These are phyloP conservation scores for Nineta flava DNA, from an alignment of 2,888 invertebrate genomes.

Conservation along the genomic window DNA sequence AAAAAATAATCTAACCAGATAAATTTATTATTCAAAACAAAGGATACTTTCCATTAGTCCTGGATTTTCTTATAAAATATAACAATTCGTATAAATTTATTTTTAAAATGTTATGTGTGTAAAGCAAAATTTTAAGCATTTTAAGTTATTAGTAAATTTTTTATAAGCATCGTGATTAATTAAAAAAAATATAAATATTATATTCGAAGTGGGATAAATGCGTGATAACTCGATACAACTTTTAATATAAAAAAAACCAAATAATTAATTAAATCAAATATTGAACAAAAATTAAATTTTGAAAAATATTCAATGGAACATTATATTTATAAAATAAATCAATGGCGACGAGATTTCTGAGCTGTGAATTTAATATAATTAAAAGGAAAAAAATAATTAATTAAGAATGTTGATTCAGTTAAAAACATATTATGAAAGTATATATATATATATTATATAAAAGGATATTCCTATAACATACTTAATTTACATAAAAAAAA, in stretches of 20 bases:
- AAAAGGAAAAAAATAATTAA: background rate
- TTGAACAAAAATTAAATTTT: background rate
- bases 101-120: no score
- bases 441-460: background rate
- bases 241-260: background rate
- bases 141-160: no score
- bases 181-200: no score
- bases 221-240: slow-evolving; percentile 5
- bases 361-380: background rate
- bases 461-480: slow-evolving; percentile 7
- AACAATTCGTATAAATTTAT: no score
- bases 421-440: background rate
- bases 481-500: slow-evolving; percentile 3
- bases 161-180: no score
- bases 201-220: slow-evolving; percentile 5
- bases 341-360: background rate
- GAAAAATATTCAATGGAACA: background rate
- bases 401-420: background rate
- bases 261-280: slow-evolving; percentile 4
- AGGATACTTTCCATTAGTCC: no score
- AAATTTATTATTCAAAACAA: no score
- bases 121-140: no score
- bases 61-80: no score
- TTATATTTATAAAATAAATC: background rate
- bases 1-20: no score